Evolutionary conservation across 1,140 invertebrate genomes (phyloP).

Genomic region (Zaprionus davidi): DNA sequence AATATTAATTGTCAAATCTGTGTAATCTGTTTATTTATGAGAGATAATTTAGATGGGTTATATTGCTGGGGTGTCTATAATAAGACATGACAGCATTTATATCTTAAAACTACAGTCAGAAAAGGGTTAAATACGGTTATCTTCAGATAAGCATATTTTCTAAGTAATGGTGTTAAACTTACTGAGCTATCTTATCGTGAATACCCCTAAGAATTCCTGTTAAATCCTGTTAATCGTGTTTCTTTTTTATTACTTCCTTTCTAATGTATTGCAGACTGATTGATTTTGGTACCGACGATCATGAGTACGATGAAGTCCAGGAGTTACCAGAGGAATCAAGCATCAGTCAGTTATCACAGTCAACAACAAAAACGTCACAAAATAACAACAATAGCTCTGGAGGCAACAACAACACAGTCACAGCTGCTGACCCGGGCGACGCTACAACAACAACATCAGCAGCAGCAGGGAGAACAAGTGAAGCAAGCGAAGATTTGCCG

Average conservation of each 20-base stretch:
- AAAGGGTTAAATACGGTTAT: background rate
- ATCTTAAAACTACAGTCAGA: background rate
- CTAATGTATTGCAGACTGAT: slow-evolving; percentile 59
- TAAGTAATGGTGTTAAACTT: background rate
- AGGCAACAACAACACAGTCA: slow-evolving; percentile 36
- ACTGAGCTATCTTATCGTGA: background rate
- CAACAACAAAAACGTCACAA: slow-evolving; percentile 57
- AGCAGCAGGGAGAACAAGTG: slow-evolving; percentile 27
- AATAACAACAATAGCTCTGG: slow-evolving; percentile 32
- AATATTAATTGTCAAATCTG: background rate
- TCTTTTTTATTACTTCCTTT: background rate
- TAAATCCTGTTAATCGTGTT: slow-evolving; percentile 10
- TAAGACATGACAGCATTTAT: background rate
- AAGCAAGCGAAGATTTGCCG: slow-evolving; percentile 53
- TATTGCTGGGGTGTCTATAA: no score
- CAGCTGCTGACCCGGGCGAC: slow-evolving; percentile 23
- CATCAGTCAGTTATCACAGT: slow-evolving; percentile 56
- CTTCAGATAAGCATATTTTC: background rate
- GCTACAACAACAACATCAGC: slow-evolving; percentile 37
- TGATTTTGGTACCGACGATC: slow-evolving; percentile 81
- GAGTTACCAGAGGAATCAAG: slow-evolving; percentile 79
- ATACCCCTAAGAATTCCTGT: background rate
- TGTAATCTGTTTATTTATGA: background rate
- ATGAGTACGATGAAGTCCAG: slow-evolving; percentile 83
- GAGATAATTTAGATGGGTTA: no score